Evolutionary conservation across 2,113 vertebrate species (phyloP), one percentile per base, ranked within the genome.

Genomic region (Bujurquina vittata): DNA sequence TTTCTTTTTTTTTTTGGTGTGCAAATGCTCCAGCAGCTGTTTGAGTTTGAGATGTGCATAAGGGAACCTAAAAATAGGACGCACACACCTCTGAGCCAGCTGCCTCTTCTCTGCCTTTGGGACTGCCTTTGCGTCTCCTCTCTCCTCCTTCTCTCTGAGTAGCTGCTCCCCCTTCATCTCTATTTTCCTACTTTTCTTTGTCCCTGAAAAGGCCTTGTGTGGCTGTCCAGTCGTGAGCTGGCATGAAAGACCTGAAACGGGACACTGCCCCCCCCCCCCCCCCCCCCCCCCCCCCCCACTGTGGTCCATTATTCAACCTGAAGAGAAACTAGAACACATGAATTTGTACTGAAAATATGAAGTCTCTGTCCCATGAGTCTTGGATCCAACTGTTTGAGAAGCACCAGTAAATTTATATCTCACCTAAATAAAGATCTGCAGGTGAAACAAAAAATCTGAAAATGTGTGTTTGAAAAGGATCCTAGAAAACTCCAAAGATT

Each of bases 21-120:
- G 74, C 83, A 88, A 93, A 90, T 80, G 78, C 73, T 91, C 78
- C 84, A 61, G 94, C 93, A 96, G 94, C 94, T 94, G 92, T 92
- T 91, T 91, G 84, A 93, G 89, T 86, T 87, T 84, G 88, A 89
- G 90, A 92, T 87, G 83, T 83, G 87, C 80, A 90, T 84, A 83
- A 77, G 86, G 82, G 81, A 92, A 88, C 92, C 93, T 94, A 95
- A 94, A 95, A 94, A 95, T 95, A 95, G 94, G 93, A 89, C 43
- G 17, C 23, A 63, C 86, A 92, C 88, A 94, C 92, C 90, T 92
- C 92, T 78, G 91, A 90, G 91, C 94, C 94, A 95, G 94, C 93
- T 95, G 94, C 91, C 87, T 93, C 91, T 83, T 90, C 79, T 31
- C 84, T 91, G 89, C 92, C 90, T 94, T 84, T 89, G 91, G 89